Evolutionary conservation across 2,113 vertebrate genomes (phyloP).

Genomic region (Heptranchias perlo): DNA sequence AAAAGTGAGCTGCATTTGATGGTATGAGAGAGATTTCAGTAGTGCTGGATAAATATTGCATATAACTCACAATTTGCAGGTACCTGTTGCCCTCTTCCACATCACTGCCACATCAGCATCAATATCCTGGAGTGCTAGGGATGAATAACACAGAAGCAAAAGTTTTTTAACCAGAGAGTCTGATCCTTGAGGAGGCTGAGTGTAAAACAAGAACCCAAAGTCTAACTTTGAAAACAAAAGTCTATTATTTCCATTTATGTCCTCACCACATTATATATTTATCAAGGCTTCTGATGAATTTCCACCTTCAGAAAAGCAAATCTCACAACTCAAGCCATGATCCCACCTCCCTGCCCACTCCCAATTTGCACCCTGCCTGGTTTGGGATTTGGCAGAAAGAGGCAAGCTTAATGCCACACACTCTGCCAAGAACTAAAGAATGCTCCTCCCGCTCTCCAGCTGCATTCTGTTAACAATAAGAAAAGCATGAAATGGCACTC

Average conservation of each 20-base stretch:
- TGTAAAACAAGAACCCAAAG: neutral
- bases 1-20: neutral
- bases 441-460: neutral
- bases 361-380: neutral
- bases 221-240: neutral
- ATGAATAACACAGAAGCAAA: neutral
- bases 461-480: neutral
- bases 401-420: neutral
- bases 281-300: neutral
- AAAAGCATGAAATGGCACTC: neutral
- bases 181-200: neutral
- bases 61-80: neutral
- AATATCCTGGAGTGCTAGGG: neutral
- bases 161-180: neutral
- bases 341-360: neutral
- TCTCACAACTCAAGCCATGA: neutral
- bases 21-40: neutral
- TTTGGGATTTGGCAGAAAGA: neutral
- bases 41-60: neutral
- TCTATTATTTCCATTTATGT: neutral
- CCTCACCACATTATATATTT: neutral
- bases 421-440: neutral
- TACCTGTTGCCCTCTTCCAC: neutral
- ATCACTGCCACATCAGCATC: neutral
- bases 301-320: neutral